Conservation (phyloP, 2,888 invertebrate genomes). For the Cybosia mesomella region DNA sequence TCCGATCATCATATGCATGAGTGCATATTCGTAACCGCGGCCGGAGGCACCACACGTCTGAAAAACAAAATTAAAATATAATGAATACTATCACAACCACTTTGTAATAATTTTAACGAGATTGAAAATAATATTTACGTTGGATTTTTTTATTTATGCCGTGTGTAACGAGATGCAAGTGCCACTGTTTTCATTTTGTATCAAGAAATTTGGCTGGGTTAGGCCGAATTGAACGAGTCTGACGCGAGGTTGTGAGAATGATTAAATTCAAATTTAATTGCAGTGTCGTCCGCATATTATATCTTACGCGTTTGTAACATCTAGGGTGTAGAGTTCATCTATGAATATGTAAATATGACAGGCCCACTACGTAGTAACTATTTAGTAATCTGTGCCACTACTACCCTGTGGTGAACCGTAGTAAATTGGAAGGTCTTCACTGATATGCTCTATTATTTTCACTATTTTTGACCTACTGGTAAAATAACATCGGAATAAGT, state of each 20-base stretch:
- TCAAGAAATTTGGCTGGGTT: not conserved
- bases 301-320: too few relatives aligned
- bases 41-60: slow-evolving; percentile 91
- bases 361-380: not conserved
- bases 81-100: not conserved
- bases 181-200: not conserved
- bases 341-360: not conserved
- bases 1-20: slow-evolving; percentile 86
- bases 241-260: too few relatives aligned
- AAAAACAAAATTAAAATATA: slow-evolving; percentile 19
- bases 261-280: too few relatives aligned
- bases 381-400: too few relatives aligned
- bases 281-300: too few relatives aligned
- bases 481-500: too few relatives aligned
- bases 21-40: slow-evolving; percentile 88
- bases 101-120: not conserved
- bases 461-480: not conserved
- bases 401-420: not conserved
- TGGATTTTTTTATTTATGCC: not conserved
- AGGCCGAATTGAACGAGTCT: too few relatives aligned
- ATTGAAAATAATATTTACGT: not conserved
- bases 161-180: too few relatives aligned
- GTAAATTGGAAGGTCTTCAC: not conserved
- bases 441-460: not conserved
- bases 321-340: not conserved